Percentiles rank a stretch among this genome's conserved stretches.
These are phyloP conservation scores for Drosophila prosaltans DNA, from an alignment of 1,140 invertebrate genomes.

Conservation along the genomic window DNA sequence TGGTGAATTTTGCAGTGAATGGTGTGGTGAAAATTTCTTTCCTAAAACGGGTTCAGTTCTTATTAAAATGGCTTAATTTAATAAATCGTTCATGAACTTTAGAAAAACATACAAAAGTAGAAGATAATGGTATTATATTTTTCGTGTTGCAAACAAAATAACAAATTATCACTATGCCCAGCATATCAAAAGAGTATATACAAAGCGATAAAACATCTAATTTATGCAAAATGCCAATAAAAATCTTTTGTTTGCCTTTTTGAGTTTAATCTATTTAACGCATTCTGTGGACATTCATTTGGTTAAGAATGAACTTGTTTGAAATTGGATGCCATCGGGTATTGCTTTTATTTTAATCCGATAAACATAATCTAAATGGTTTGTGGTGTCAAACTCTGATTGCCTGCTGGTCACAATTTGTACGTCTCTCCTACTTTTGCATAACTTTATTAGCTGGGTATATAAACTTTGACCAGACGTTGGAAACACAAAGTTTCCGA, in stretches of 20 bases:
- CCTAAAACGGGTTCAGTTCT: no score
- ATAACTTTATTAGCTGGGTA: neutral
- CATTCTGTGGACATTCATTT: conserved; percentile 45
- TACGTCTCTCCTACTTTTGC: conserved; percentile 28
- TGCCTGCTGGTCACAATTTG: conserved; percentile 51
- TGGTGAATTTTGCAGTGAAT: no score
- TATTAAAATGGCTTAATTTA: no score
- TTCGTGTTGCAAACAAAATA: no score
- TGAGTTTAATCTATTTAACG: conserved; percentile 63
- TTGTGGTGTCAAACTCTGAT: conserved; percentile 31
- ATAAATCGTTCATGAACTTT: no score
- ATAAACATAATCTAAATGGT: conserved; percentile 20
- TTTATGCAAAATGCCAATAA: conserved; percentile 71
- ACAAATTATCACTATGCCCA: neutral
- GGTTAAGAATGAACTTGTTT: conserved; percentile 39
- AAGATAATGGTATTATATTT: no score
- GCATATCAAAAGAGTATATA: neutral
- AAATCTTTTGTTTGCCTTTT: conserved; percentile 54
- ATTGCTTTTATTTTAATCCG: conserved; percentile 31
- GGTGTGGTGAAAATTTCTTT: no score
- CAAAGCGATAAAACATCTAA: conserved; percentile 28
- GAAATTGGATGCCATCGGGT: conserved; percentile 26
- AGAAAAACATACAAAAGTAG: no score
- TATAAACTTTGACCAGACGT: neutral
- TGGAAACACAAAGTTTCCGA: no score